Conservation (phyloP, 2,888 invertebrate species). For the Microdon myrmicae region DNA sequence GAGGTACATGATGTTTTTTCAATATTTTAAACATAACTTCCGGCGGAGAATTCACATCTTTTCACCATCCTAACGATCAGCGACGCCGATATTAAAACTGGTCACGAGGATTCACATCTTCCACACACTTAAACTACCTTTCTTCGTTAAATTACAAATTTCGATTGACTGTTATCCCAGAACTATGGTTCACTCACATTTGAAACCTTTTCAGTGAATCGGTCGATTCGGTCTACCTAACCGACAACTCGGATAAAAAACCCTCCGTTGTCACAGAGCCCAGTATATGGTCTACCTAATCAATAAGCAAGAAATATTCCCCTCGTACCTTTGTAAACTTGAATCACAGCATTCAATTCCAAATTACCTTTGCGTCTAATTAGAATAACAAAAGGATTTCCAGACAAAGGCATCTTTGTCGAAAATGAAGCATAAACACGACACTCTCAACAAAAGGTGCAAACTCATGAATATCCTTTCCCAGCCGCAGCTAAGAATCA, state of each 20-base stretch:
- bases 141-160: too few relatives aligned
- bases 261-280: slow-evolving; percentile 24
- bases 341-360: slow-evolving; percentile 29
- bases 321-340: slow-evolving; percentile 36
- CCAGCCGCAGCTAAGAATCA: too few relatives aligned
- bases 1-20: too few relatives aligned
- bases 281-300: slow-evolving; percentile 35
- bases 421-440: slow-evolving; percentile 53
- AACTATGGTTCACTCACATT: too few relatives aligned
- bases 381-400: slow-evolving; percentile 43
- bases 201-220: too few relatives aligned
- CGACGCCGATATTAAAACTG: slow-evolving; percentile 37
- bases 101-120: too few relatives aligned
- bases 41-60: slow-evolving; percentile 13
- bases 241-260: slow-evolving; percentile 31
- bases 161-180: slow-evolving; percentile 21
- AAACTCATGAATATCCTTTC: slow-evolving; percentile 34
- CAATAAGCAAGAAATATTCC: slow-evolving; percentile 32
- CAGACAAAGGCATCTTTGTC: slow-evolving; percentile 27
- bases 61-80: slow-evolving; percentile 19
- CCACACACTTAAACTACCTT: too few relatives aligned
- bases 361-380: slow-evolving; percentile 50
- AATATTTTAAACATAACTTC: neutral
- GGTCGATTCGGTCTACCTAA: slow-evolving; percentile 16
- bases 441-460: slow-evolving; percentile 50